Base-by-base conservation (phyloP, 2,797 vertebrate genomes). In the Taenioides sp. region DNA sequence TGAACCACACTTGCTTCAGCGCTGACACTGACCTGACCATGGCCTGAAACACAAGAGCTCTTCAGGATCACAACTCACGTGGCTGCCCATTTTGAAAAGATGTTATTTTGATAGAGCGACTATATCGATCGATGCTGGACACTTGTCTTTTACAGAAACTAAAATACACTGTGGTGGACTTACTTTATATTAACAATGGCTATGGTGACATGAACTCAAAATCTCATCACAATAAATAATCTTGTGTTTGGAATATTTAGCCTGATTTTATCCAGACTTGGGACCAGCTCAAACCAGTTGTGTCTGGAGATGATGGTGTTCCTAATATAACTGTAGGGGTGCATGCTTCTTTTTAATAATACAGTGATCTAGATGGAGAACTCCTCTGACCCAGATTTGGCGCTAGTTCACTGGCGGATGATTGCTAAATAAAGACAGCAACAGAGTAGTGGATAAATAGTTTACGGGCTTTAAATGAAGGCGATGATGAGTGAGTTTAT, bases 341-440 rank as follows among this genome's bases (percentile, higher is more conserved):
- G 59, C 27, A 34, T 61, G 59, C 59, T 61, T 61, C 27, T 28
- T 18, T 61, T 61, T 61, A 61, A 61, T 61, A 61, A 61, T 61
- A 61, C 59, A 61, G 59, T 31, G 59, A 20, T 7, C 27, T 61
- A 61, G 27, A 61, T 61, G 4, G 34, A 40, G 31, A 40, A 12
- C 7, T 63, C 18, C 11, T 63, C 17, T 63, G 61, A 63, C 61
- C 61, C 61, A 37, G 61, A 40, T 63, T 63, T 22, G 61, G 61
- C 22, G 28, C 25, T 59, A 34, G 59, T 28, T 34, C 28, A n/a
- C 31, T 20, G 34, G 20, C 61, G 9, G n/a, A 37, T 5, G 12
- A 5, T 63, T 63, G 20, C 31, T 61, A 61, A 34, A 61, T 34
- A 34, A 34, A 10, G 27, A 61, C 27, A 34, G 59, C 17, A 5